These are phyloP conservation scores for Larimichthys crocea DNA, from an alignment of 2,113 vertebrate genomes.

Conservation along the genomic window DNA sequence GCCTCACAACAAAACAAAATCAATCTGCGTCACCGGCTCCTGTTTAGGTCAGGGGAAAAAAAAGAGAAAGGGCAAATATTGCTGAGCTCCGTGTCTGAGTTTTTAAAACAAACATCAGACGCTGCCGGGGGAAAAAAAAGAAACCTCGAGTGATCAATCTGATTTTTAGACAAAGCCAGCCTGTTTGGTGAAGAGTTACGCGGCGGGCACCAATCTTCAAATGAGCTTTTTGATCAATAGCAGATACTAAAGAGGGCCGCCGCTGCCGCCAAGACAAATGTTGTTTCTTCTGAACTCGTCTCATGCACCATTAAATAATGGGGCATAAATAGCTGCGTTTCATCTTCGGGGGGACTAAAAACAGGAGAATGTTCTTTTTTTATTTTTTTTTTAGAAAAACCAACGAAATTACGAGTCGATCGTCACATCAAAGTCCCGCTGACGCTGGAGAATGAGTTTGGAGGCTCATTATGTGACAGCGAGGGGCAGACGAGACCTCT, in stretches of 20 bases:
- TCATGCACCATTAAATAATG: constrained; percentile 57
- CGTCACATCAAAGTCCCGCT: constrained; percentile 50
- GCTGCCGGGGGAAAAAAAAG: not conserved
- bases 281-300: constrained; percentile 21
- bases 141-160: constrained; percentile 65
- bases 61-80: constrained; percentile 32
- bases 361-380: constrained; percentile 20
- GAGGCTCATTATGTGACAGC: constrained; percentile 26
- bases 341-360: constrained; percentile 45
- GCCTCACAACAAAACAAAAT: constrained; percentile 71
- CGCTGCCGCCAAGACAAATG: constrained; percentile 52
- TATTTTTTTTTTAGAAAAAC: no score
- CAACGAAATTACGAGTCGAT: constrained; percentile 30
- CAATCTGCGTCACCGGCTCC: constrained; percentile 64
- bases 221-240: constrained; percentile 51
- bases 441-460: not conserved
- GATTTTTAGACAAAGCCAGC: constrained; percentile 63
- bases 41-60: constrained; percentile 39
- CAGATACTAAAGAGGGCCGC: constrained; percentile 29
- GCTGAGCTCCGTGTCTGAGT: constrained; percentile 35
- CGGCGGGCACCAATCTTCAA: constrained; percentile 9
- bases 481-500: not conserved
- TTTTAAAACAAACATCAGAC: constrained; percentile 25
- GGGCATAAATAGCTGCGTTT: constrained; percentile 47
- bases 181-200: constrained; percentile 9